Base-by-base conservation (phyloP, 2,797 vertebrate species). In the Mustela erminea region DNA sequence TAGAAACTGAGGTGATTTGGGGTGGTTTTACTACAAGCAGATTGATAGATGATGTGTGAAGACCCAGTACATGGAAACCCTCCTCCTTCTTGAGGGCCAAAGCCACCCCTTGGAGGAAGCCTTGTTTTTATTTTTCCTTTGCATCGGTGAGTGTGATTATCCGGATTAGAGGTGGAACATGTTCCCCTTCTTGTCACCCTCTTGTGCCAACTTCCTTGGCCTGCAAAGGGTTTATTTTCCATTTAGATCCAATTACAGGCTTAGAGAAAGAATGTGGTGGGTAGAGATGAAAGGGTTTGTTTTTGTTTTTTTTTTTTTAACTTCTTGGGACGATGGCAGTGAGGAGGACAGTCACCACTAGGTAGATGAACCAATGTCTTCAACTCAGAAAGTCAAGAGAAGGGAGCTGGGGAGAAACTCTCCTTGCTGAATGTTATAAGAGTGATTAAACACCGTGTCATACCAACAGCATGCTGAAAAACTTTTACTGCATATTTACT, bases 241-340 rank as follows among this genome's bases (percentile, higher is more conserved):
- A 92, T 94, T 92, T 90, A 97, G 97, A 97, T 97, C 96, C 93
- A 96, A 58, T 98, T 98, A 96, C 96, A 97, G 95, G 96, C 97
- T 98, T 96, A 97, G 87, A 94, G 93, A 95, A 98, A 93, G 96
- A 96, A 96, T 97, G 94, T 46, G 35, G 38, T 97, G 90, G 86
- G 75, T 66, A 78, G 84, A 98, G 96, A 97, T 98, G 97, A 97
- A 98, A 97, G 96, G 82, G 74, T 18, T 38, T n/a, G n/a, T 38
- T 38, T 38, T 38, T 49, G 90, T 68, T 21, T 46, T 46, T 74
- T 74, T 75, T 75, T 75, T 77, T 72, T 72, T 13, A 75, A 84
- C 92, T 75, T 96, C 96, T 93, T 95, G 92, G 93, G 78, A 85
- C 75, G 72, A 35, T 64, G 41, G 88, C 80, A 74, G 13, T 85